phyloP scores from a whole-genome alignment of 2,797 vertebrate genomes.

The Platalea minor region DNA sequence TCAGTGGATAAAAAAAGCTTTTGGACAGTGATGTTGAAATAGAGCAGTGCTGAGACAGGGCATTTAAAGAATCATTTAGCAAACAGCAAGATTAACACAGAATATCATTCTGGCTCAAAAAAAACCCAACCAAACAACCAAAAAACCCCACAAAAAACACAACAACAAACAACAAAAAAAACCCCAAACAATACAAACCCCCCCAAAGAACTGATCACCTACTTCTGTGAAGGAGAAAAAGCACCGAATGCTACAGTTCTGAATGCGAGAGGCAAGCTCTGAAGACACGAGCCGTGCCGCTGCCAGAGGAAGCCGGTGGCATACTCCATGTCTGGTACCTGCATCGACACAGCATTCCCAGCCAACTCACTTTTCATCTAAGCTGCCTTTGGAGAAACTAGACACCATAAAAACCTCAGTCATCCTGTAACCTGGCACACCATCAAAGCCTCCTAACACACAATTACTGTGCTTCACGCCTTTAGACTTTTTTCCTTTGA shows the following conservation, averaged over 20 bases:
- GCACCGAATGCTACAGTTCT: not conserved
- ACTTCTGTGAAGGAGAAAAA: not conserved
- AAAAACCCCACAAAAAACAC: too few relatives aligned
- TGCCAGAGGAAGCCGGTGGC: not conserved
- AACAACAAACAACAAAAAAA: not conserved
- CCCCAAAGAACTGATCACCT: not conserved
- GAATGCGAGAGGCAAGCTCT: not conserved
- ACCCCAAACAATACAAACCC: not conserved
- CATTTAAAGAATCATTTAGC: not conserved
- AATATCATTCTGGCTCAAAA: not conserved
- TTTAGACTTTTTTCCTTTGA: slow-evolving; percentile 47
- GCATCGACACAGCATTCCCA: not conserved
- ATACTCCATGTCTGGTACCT: not conserved
- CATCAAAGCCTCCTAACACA: slow-evolving; percentile 26
- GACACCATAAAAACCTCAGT: slow-evolving; percentile 31
- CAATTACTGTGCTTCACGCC: slow-evolving; percentile 22
- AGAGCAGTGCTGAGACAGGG: not conserved
- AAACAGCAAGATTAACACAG: not conserved
- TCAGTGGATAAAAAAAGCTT: not conserved
- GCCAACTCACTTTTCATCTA: slow-evolving; percentile 20
- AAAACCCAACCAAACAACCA: too few relatives aligned
- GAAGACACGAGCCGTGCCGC: not conserved
- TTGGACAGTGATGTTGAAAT: not conserved
- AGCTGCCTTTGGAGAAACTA: slow-evolving; percentile 11
- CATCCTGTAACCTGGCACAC: slow-evolving; percentile 28